Conservation (phyloP, 2,113 vertebrate genomes). For the cattle (Bos taurus) region DNA sequence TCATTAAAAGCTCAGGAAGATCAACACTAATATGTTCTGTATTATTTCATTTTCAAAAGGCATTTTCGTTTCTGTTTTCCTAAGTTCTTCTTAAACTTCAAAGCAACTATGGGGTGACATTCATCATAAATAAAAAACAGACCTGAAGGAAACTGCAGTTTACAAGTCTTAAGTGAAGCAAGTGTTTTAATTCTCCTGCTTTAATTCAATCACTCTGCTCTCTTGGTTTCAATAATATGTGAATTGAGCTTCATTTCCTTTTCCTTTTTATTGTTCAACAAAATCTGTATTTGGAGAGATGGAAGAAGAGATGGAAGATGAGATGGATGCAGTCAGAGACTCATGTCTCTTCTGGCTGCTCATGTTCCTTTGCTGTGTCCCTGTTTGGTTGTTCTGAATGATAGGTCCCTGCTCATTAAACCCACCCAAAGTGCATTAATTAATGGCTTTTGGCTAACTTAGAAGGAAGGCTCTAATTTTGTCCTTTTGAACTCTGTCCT, state of each 20-base stretch:
- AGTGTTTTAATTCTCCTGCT: not conserved
- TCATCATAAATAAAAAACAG: not conserved
- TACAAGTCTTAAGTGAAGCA: not conserved
- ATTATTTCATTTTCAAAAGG: not conserved
- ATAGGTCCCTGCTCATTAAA: no score
- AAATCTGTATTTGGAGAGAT: not conserved
- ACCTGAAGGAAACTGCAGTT: not conserved
- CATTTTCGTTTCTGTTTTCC: not conserved
- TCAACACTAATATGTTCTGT: not conserved
- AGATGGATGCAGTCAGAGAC: not conserved
- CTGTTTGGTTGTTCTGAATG: no score
- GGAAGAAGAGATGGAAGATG: not conserved
- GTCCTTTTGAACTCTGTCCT: not conserved
- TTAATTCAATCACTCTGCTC: not conserved
- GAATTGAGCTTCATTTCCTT: not conserved
- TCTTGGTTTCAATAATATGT: not conserved
- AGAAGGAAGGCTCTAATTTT: not conserved
- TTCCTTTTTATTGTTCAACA: not conserved
- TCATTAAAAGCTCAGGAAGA: not conserved
- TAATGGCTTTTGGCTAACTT: not conserved
- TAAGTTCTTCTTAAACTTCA: slow-evolving; percentile 2
- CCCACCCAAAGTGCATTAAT: not conserved
- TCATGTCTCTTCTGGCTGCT: rapidly evolving
- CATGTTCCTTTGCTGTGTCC: rapidly evolving
- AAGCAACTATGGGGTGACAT: not conserved